Conservation (phyloP, 2,888 invertebrate genomes). For the Aphidius colemani region DNA sequence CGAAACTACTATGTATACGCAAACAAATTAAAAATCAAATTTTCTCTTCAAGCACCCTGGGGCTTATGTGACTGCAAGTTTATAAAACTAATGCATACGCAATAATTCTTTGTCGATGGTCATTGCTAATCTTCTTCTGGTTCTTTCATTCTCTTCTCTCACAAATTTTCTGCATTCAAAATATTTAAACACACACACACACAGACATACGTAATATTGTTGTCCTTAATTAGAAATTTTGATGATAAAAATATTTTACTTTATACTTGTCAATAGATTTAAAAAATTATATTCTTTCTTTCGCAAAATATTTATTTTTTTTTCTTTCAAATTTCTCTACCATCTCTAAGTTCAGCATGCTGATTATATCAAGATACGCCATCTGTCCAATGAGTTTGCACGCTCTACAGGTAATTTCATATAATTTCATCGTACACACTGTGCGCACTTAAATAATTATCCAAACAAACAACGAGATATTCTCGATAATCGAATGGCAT, state of each 20-base stretch:
- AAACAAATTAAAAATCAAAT: slow-evolving; percentile 49
- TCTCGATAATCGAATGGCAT: slow-evolving; percentile 30
- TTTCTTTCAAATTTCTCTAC: slow-evolving; percentile 12
- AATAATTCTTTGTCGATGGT: too few species aligned
- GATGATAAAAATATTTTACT: too few species aligned
- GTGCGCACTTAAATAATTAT: slow-evolving; percentile 29
- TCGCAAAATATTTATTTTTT: slow-evolving; percentile 14
- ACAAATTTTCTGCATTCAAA: background rate
- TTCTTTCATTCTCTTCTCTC: too few species aligned
- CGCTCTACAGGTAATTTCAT: slow-evolving; percentile 26
- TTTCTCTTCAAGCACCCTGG: background rate
- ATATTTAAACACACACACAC: background rate
- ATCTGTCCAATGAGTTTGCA: slow-evolving; percentile 11
- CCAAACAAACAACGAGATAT: slow-evolving; percentile 30
- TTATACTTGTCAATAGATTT: background rate
- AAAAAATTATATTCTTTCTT: slow-evolving; percentile 18
- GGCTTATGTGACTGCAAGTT: background rate
- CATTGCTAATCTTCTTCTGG: too few species aligned
- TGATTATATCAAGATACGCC: slow-evolving; percentile 22
- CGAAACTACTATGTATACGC: too few species aligned
- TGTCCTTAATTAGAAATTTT: too few species aligned
- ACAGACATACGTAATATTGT: background rate
- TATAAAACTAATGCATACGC: too few species aligned
- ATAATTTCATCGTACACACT: slow-evolving; percentile 25
- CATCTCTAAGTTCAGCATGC: slow-evolving; percentile 15